Conservation (phyloP, 2,113 vertebrate genomes). For the Uria lomvia region DNA sequence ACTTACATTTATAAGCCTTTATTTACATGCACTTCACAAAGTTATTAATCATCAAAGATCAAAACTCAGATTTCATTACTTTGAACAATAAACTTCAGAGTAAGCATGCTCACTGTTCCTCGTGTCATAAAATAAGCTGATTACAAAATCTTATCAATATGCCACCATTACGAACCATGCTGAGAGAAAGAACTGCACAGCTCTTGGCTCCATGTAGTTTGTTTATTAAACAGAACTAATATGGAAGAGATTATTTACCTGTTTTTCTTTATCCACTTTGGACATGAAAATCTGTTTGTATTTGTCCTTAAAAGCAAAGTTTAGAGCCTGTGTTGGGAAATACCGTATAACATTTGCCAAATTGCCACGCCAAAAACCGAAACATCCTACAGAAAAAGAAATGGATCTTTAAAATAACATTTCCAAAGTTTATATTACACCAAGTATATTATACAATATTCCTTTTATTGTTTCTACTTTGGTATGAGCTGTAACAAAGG, state of each 20-base stretch:
- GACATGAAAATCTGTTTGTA: constrained; percentile 57
- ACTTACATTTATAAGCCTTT: background rate
- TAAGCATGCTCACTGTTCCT: background rate
- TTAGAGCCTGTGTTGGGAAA: constrained; percentile 68
- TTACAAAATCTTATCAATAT: background rate
- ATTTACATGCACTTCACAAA: background rate
- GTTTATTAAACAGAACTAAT: constrained; percentile 1
- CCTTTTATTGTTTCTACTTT: background rate
- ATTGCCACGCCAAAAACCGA: constrained; percentile 62
- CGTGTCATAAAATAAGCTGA: background rate
- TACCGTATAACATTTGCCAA: constrained; percentile 46
- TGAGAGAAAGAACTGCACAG: background rate
- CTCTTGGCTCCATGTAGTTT: background rate
- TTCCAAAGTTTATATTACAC: background rate
- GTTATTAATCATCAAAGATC: background rate
- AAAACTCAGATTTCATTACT: background rate
- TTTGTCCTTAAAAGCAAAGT: constrained; percentile 73
- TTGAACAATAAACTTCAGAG: background rate
- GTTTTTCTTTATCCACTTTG: constrained; percentile 63
- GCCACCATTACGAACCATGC: background rate
- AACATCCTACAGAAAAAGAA: constrained; percentile 44
- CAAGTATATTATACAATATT: background rate
- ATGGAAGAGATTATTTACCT: constrained; percentile 44
- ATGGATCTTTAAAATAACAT: background rate
- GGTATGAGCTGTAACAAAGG: background rate